Conservation (phyloP, 2,797 vertebrate species). For the Botia kubotai region DNA sequence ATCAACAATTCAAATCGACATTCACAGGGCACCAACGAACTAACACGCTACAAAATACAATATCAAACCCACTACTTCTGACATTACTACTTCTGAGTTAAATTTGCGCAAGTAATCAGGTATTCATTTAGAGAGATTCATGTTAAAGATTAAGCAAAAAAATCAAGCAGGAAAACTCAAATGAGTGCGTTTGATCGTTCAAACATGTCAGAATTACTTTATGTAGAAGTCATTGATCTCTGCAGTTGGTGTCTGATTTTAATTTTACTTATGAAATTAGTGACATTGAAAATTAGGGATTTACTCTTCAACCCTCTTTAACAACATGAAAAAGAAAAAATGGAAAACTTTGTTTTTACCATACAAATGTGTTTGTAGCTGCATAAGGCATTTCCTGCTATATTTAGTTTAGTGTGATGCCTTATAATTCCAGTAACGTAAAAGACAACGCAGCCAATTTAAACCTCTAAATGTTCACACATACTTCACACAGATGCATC, state of each 20-base stretch:
- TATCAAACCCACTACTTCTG: constrained; percentile 26
- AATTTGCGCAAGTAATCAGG: constrained; percentile 16
- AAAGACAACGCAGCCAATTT: constrained; percentile 37
- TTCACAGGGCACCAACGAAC: constrained; percentile 39
- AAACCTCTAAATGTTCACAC: constrained; percentile 31
- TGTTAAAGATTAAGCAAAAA: constrained; percentile 4
- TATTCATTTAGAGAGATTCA: constrained; percentile 7
- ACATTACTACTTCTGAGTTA: constrained; percentile 11
- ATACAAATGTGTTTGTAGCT: constrained; percentile 28
- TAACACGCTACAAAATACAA: constrained; percentile 28
- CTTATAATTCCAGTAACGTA: constrained; percentile 59
- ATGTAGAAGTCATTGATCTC: not conserved
- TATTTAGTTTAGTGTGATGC: constrained; percentile 51
- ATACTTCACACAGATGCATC: constrained; percentile 28
- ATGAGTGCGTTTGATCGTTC: not conserved
- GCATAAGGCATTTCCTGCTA: constrained; percentile 11
- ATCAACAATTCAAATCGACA: constrained; percentile 36
- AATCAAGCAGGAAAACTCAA: not conserved
- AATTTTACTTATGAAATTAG: constrained; percentile 15
- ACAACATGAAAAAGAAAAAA: constrained; percentile 31
- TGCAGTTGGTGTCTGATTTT: not conserved
- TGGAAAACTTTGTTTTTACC: constrained; percentile 24
- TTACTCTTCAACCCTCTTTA: not conserved
- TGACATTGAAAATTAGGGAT: not conserved
- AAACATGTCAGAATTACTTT: not conserved